These are phyloP conservation scores for Eidolon dupreanum DNA, from an alignment of 2,797 vertebrate genomes.

Conservation along the genomic window DNA sequence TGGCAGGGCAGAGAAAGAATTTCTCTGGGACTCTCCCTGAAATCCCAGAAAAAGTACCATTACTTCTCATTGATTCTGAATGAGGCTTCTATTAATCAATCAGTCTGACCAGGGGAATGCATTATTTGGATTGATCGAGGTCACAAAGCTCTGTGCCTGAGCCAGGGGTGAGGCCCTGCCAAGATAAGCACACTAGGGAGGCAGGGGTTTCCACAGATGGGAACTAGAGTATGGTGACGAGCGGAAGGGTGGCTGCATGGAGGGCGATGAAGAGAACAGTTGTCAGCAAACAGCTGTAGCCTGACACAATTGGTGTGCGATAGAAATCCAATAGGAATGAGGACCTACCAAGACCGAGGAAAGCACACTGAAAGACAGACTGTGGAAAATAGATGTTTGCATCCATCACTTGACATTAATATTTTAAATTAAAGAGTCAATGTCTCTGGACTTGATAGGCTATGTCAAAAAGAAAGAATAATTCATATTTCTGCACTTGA, in stretches of 20 bases:
- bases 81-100: background rate
- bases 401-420: background rate
- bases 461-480: slow-evolving; percentile 60
- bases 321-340: slow-evolving; percentile 27
- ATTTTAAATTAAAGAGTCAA: slow-evolving; percentile 37
- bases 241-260: background rate
- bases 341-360: background rate
- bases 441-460: slow-evolving; percentile 36
- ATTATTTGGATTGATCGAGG: background rate
- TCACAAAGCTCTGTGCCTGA: background rate
- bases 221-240: background rate
- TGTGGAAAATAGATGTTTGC: background rate
- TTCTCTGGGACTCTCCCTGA: background rate
- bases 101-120: background rate
- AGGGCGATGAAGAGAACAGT: slow-evolving; percentile 50
- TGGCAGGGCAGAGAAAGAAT: background rate
- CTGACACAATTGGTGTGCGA: slow-evolving; percentile 29
- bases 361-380: background rate
- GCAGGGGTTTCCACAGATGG: slow-evolving; percentile 17
- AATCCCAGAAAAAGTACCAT: background rate
- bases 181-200: background rate
- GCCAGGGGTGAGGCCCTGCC: background rate
- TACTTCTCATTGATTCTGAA: background rate
- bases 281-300: slow-evolving; percentile 65
- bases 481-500: slow-evolving; percentile 29